Evolutionary conservation across 1,140 invertebrate genomes (phyloP).

Genomic region (Rhagoletis pomonella): DNA sequence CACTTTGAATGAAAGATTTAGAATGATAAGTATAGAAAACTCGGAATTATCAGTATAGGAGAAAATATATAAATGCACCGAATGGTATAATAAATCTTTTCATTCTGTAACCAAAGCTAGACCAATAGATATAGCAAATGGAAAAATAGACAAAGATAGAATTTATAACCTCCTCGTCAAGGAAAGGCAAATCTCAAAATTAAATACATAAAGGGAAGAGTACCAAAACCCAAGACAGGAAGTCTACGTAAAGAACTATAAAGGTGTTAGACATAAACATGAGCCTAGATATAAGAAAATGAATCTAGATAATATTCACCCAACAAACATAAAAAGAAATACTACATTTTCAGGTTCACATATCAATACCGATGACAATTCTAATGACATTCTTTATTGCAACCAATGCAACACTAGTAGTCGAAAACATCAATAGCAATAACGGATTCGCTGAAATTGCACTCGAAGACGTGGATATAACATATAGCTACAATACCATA

Average conservation of each 20-base stretch:
- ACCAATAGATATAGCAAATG: not conserved
- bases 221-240: constrained; percentile 40
- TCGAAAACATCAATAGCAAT: too few species aligned
- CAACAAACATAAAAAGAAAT: constrained; percentile 53
- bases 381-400: not conserved
- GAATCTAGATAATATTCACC: constrained; percentile 55
- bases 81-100: not conserved
- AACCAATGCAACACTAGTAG: not conserved
- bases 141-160: not conserved
- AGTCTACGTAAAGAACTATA: constrained; percentile 58
- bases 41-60: too few species aligned
- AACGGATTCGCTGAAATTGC: too few species aligned
- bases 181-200: not conserved
- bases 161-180: not conserved
- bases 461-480: too few species aligned
- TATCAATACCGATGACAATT: not conserved
- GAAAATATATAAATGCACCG: not conserved
- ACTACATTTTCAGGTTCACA: constrained; percentile 32
- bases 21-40: too few species aligned
- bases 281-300: constrained; percentile 57
- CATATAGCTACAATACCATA: too few species aligned
- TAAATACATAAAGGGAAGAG: constrained; percentile 45
- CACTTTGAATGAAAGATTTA: too few species aligned
- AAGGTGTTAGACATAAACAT: constrained; percentile 57
- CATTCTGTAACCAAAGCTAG: not conserved